phyloP scores from a whole-genome alignment of 2,888 invertebrate species.

The Drosophila cracens region DNA sequence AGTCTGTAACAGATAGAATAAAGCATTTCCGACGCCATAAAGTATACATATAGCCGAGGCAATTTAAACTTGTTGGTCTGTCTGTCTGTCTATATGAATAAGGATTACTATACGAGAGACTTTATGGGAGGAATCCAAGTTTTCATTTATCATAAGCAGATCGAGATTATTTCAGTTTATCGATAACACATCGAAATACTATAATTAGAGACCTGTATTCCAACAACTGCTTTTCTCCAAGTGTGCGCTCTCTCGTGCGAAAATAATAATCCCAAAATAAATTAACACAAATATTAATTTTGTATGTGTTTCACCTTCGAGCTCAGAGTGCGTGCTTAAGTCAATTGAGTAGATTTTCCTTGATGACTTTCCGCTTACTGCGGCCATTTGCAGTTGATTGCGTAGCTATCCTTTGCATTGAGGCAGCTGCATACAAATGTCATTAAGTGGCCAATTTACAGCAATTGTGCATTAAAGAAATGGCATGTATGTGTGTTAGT shows the following conservation, averaged over 20 bases:
- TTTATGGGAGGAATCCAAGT: background rate
- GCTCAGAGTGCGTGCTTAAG: background rate
- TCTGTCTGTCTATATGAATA: too few species aligned
- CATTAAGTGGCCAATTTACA: constrained; percentile 38
- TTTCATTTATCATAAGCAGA: background rate
- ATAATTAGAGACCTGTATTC: background rate
- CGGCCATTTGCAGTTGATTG: constrained; percentile 44
- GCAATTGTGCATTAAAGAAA: constrained; percentile 40
- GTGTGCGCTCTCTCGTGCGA: background rate
- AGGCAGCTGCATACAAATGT: constrained; percentile 6
- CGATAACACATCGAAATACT: background rate
- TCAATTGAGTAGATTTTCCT: background rate
- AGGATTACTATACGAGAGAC: background rate
- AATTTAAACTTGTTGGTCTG: too few species aligned
- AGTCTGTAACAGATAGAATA: background rate
- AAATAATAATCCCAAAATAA: background rate
- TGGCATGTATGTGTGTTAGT: background rate
- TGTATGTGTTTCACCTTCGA: background rate
- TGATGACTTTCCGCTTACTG: constrained; percentile 8
- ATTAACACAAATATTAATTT: background rate
- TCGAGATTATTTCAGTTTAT: background rate
- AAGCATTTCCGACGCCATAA: background rate
- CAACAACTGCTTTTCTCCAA: background rate
- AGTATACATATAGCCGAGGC: too few species aligned
- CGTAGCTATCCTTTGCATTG: background rate